Evolutionary conservation across 2,888 invertebrate species (phyloP).

Genomic region (Epirrhoe tristata): DNA sequence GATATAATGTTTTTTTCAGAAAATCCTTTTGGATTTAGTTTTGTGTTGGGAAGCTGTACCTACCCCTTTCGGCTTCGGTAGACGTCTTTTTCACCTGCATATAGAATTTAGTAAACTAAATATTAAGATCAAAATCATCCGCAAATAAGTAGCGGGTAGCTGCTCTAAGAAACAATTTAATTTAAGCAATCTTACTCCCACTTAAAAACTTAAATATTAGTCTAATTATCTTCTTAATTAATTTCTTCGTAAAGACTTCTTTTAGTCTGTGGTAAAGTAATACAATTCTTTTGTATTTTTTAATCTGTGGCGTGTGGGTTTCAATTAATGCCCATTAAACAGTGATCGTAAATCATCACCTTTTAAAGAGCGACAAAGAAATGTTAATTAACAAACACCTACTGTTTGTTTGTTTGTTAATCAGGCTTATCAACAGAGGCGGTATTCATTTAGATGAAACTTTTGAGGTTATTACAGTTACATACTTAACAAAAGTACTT

Average conservation of each 20-base stretch:
- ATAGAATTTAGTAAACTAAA: too few species aligned
- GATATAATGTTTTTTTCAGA: too few species aligned
- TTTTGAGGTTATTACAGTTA: neutral
- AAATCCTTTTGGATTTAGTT: too few species aligned
- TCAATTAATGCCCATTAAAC: slow-evolving; percentile 35
- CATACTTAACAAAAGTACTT: too few species aligned
- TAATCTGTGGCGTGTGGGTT: slow-evolving; percentile 26
- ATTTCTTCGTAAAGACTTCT: neutral
- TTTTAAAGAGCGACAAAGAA: slow-evolving; percentile 23
- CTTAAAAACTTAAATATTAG: slow-evolving; percentile 1
- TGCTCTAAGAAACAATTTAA: neutral
- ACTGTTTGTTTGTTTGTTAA: slow-evolving; percentile 29
- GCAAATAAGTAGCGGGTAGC: too few species aligned
- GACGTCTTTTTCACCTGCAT: too few species aligned
- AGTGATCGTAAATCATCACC: slow-evolving; percentile 37
- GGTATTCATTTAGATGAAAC: slow-evolving; percentile 5
- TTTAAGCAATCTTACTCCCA: slow-evolving; percentile 1
- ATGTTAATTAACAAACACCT: slow-evolving; percentile 30
- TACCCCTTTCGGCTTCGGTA: too few species aligned
- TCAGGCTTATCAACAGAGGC: slow-evolving; percentile 15
- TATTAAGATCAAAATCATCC: too few species aligned
- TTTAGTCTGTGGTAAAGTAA: slow-evolving; percentile 1
- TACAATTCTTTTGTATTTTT: slow-evolving; percentile 1
- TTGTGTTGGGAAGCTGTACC: too few species aligned
- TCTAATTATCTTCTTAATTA: slow-evolving; percentile 24